Evolutionary conservation across 2,113 vertebrate species (phyloP), one percentile per base, ranked within the genome.

Genomic region (Scytalopus superciliaris): DNA sequence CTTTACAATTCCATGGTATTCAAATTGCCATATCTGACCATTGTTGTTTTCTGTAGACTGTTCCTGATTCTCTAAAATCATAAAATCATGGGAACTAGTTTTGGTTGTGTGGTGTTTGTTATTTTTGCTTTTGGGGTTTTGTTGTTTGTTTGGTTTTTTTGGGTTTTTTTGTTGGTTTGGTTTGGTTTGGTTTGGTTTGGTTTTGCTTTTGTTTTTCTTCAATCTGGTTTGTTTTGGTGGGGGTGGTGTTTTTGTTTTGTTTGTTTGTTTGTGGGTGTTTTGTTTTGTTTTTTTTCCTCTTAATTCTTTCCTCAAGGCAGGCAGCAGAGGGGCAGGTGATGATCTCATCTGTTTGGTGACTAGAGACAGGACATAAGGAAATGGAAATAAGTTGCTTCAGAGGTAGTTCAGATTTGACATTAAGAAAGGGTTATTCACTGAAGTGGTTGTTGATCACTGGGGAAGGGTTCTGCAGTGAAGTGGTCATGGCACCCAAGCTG

Each of bases 401-500:
- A 31, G 7, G 3, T 53, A 35, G 15, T 6, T 77, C 18, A 40
- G 39, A 21, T 25, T 31, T 50, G 6, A 37, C 44, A 35, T 18
- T n/a, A 42, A 5, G 22, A 53, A 47, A 68, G 31, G 1, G 4
- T 14, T 44, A 35, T 62, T 62, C 50, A 39, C 12, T 35, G 6
- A 14, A 21, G 39, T 30, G n/a, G 2, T 53, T 25, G 2, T 15
- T 7, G 0, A 0, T 55, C 19, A 62, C 12, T 24, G 17, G 27
- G 55, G 24, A 22, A 47, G 30, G 1, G 0, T 11, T 24, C 27
- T 11, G 10, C 14, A 33, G 7, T 16, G 10, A 57, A 31, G 4
- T 50, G 6, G 18, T 35, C 28, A 12, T 4, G 4, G 6, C 19
- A 52, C 19, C 13, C 59, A 42, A 4, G 12, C 15, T 42, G 5